Percentiles rank a stretch among this genome's conserved stretches.
These are phyloP conservation scores for Megaleporinus macrocephalus DNA, from an alignment of 2,113 vertebrate species.

Conservation along the genomic window DNA sequence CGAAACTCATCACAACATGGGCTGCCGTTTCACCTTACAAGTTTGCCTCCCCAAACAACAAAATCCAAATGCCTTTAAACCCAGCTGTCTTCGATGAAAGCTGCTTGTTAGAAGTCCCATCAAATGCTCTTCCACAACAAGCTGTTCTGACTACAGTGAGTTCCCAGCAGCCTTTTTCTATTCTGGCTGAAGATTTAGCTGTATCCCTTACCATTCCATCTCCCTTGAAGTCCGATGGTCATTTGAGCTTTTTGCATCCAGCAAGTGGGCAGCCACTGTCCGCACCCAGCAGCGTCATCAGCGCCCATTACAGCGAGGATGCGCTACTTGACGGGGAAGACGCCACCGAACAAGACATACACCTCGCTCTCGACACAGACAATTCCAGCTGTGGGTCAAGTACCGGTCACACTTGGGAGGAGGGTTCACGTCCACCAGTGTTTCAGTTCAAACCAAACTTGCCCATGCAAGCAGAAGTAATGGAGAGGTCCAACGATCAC, in stretches of 20 bases:
- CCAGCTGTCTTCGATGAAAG: constrained; percentile 92
- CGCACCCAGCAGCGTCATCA: constrained; percentile 85
- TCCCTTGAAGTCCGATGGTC: constrained; percentile 93
- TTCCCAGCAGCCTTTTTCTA: constrained; percentile 82
- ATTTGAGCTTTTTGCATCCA: constrained; percentile 92
- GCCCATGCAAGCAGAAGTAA: constrained; percentile 94
- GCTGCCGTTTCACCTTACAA: constrained; percentile 83
- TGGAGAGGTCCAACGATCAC: constrained; percentile 95
- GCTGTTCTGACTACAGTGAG: constrained; percentile 63
- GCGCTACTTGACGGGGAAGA: constrained; percentile 91
- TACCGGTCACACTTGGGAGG: constrained; percentile 75
- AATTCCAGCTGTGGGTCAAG: constrained; percentile 89
- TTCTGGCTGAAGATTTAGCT: constrained; percentile 92
- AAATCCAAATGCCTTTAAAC: constrained; percentile 77
- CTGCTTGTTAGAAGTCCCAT: constrained; percentile 91
- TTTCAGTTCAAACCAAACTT: constrained; percentile 88
- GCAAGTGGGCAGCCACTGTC: constrained; percentile 62
- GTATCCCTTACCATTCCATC: constrained; percentile 96
- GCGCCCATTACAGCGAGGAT: constrained; percentile 90
- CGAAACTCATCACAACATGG: constrained; percentile 80
- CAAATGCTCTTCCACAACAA: constrained; percentile 67
- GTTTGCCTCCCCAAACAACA: constrained; percentile 71
- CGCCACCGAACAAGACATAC: constrained; percentile 92
- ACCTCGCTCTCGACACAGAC: constrained; percentile 92
- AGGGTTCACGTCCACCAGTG: constrained; percentile 63